These are phyloP conservation scores for Agonopterix alstromeriana DNA, from an alignment of 2,888 invertebrate species.

Conservation along the genomic window DNA sequence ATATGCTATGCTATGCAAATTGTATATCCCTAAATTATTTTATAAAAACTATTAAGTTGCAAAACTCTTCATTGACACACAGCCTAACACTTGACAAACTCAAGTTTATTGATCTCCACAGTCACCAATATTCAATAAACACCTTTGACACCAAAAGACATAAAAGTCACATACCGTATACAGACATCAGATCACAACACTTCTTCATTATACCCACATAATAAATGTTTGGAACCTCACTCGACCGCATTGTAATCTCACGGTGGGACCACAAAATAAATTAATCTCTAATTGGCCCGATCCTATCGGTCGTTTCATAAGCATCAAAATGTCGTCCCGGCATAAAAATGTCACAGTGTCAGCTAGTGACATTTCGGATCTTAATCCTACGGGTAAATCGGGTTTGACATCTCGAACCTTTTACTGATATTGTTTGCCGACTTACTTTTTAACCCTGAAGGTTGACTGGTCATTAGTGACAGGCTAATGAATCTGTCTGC, in stretches of 20 bases:
- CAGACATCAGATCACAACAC: background rate
- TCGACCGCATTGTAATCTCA: slow-evolving; percentile 14
- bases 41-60: no score
- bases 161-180: background rate
- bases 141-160: background rate
- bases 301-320: slow-evolving; percentile 55
- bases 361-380: slow-evolving; percentile 67
- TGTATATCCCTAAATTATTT: no score
- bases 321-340: slow-evolving; percentile 61
- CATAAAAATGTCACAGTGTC: slow-evolving; percentile 65
- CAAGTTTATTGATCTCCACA: no score
- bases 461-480: no score
- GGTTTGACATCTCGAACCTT: slow-evolving; percentile 29
- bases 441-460: no score
- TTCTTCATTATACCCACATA: background rate
- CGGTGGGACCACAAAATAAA: slow-evolving; percentile 34
- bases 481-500: no score
- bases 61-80: no score
- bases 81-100: no score
- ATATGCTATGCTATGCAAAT: no score
- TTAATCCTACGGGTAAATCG: slow-evolving; percentile 62
- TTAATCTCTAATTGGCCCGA: slow-evolving; percentile 70
- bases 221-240: slow-evolving; percentile 2
- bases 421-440: no score
- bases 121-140: background rate